These are phyloP conservation scores for Ormia ochracea DNA, from an alignment of 2,888 invertebrate species.

Conservation along the genomic window DNA sequence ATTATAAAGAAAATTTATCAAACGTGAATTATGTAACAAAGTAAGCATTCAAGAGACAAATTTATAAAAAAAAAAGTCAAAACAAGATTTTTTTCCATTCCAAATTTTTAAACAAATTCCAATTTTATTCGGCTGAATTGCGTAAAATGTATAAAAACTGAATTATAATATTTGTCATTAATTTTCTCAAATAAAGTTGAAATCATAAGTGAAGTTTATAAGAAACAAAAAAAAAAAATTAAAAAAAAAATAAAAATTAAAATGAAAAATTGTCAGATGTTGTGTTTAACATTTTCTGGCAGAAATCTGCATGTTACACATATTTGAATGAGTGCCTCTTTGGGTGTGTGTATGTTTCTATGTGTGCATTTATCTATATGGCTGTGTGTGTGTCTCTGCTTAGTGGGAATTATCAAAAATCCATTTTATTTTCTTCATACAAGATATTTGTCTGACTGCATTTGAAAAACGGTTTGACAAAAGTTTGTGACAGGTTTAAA, in stretches of 20 bases:
- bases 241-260: background rate
- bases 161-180: constrained; percentile 58
- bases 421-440: constrained; percentile 1
- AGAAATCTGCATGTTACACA: constrained; percentile 19
- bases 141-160: constrained; percentile 55
- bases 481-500: constrained; percentile 53
- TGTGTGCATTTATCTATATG: no score
- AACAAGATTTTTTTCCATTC: background rate
- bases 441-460: constrained; percentile 47
- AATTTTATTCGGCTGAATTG: constrained; percentile 32
- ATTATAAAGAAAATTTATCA: background rate
- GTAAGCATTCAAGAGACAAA: background rate
- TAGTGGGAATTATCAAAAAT: constrained; percentile 36
- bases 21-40: background rate
- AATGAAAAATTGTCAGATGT: constrained; percentile 32
- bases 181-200: constrained; percentile 39
- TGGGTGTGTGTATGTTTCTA: no score
- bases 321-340: background rate
- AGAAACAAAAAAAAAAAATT: background rate
- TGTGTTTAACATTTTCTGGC: constrained; percentile 30
- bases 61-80: background rate
- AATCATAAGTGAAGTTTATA: constrained; percentile 14
- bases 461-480: constrained; percentile 51
- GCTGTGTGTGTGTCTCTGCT: no score
- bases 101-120: background rate